Evolutionary conservation across 2,113 vertebrate species (phyloP), one percentile per base, ranked within the genome.

Genomic region (Heloderma charlesbogerti): DNA sequence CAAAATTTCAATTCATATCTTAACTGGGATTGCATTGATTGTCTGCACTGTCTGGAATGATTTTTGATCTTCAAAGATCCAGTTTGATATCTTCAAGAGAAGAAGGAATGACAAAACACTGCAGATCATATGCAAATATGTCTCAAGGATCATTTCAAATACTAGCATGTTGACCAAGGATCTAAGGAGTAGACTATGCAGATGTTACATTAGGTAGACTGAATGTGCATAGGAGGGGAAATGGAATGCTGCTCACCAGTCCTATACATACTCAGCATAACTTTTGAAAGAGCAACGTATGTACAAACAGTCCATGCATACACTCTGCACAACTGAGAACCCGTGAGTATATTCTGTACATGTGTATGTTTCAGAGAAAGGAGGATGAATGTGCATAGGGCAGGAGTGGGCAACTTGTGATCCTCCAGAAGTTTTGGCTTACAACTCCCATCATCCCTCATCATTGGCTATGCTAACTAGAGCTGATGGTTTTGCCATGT

Each of bases 101-200:
- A 75, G 93, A 92, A 51, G 7, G 22, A 93, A 51, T 89, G 57
- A 34, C 34, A 90, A 86, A 79, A 83, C 90, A 54, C 79, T 94
- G 91, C 82, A 91, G 86, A 67, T 67, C 78, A 87, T 84, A 86
- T 75, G 71, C 51, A 94, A 90, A 43, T 79, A 83, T 0, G 27
- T 78, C 67, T 93, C 90, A 89, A 80, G 45, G 79, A 45, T 7
- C 54, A 67, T 88, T 90, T 84, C 90, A 88, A 88, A 94, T 87
- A 86, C 88, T 85, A 77, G 86, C 51, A 54, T 54, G 51, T 54
- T 54, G 51, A 69, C 18, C 81, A 74, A 75, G 37, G 29, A 45
- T 43, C 75, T 78, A 78, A 78, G 37, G 7, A 45, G 40, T 9
- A 37, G n/a, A 37, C 72, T 37, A 27, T 29, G 75, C 40, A 45